Conservation (phyloP, 2,888 invertebrate genomes). For the Pasiphila rectangulata region DNA sequence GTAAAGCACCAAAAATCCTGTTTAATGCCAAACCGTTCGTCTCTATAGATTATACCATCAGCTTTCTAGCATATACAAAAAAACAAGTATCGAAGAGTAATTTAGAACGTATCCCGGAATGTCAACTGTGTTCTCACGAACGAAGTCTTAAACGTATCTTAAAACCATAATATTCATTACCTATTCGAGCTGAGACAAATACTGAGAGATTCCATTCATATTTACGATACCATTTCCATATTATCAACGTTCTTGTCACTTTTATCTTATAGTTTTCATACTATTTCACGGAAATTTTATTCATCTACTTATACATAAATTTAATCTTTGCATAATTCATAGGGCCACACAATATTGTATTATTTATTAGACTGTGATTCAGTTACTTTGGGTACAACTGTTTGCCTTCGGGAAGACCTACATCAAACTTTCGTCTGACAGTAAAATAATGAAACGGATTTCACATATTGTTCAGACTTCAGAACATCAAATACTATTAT, state of each 20-base stretch:
- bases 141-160: conserved; percentile 21
- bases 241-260: conserved; percentile 12
- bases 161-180: conserved; percentile 23
- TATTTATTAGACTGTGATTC: neutral
- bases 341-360: too few relatives aligned
- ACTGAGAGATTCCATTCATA: conserved; percentile 25
- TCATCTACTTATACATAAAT: neutral
- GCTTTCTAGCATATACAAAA: too few relatives aligned
- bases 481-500: conserved; percentile 6
- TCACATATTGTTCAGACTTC: neutral
- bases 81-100: neutral
- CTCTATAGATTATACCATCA: too few relatives aligned
- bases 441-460: neutral
- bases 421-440: conserved; percentile 1
- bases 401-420: neutral
- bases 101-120: conserved; percentile 11
- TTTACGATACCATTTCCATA: conserved; percentile 30
- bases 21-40: too few relatives aligned
- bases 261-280: conserved; percentile 6
- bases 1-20: too few relatives aligned
- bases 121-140: conserved; percentile 14
- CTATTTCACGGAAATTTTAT: neutral
- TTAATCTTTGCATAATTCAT: conserved; percentile 1
- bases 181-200: conserved; percentile 23
- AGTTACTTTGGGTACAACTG: neutral